Percentiles rank a stretch among this genome's conserved stretches.
phyloP scores from a whole-genome alignment of 2,888 invertebrate genomes.

The Neoscelio sp. region DNA sequence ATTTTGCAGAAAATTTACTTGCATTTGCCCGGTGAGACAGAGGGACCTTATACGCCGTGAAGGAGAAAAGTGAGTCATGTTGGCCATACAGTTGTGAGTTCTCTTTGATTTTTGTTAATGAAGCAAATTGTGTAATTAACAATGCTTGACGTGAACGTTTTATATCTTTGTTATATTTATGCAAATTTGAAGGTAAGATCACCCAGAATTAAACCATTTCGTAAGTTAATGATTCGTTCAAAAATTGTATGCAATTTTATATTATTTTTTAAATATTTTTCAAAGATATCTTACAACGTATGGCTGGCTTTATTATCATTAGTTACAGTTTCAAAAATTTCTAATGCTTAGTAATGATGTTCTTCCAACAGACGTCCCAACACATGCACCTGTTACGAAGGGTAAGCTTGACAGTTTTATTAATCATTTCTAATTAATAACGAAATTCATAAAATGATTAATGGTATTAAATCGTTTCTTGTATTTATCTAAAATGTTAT shows the following conservation, averaged over 20 bases:
- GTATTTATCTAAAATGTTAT: too few relatives aligned
- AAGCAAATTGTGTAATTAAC: background rate
- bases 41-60: conserved; percentile 65
- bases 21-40: conserved; percentile 66
- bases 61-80: conserved; percentile 72
- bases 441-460: background rate
- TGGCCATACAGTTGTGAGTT: conserved; percentile 53
- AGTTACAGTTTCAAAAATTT: conserved; percentile 67
- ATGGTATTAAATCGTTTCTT: too few relatives aligned
- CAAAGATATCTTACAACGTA: conserved; percentile 62
- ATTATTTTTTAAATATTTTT: background rate
- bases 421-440: background rate
- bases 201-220: too few relatives aligned
- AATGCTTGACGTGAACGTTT: background rate
- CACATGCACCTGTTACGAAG: conserved; percentile 71
- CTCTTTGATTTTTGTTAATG: conserved; percentile 41
- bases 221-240: background rate
- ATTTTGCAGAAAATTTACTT: conserved; percentile 51
- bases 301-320: conserved; percentile 61
- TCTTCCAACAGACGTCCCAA: conserved; percentile 71
- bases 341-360: conserved; percentile 74
- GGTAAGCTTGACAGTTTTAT: conserved; percentile 70
- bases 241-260: background rate
- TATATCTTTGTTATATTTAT: background rate
- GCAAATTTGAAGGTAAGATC: background rate